Evolutionary conservation across 2,888 invertebrate species (phyloP).

Genomic region (Smittia sp.): DNA sequence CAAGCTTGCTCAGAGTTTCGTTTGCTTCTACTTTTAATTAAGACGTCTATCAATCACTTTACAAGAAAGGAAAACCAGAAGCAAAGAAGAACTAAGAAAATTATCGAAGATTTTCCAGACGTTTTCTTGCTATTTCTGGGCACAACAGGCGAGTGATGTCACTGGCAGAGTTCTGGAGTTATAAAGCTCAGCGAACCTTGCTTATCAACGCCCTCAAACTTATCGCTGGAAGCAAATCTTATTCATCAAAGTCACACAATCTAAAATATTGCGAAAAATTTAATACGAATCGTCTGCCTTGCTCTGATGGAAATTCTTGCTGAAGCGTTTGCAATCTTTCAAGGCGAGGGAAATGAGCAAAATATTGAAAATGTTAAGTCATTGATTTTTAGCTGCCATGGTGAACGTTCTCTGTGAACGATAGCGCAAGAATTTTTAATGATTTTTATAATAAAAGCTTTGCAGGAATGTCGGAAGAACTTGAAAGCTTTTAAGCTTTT

Average conservation of each 20-base stretch:
- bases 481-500: too few relatives aligned
- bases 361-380: constrained; percentile 32
- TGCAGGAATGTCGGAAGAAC: too few relatives aligned
- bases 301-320: background rate
- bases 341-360: background rate
- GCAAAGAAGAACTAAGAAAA: constrained; percentile 31
- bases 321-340: constrained; percentile 16
- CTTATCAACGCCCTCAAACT: background rate
- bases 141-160: background rate
- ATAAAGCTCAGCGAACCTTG: too few relatives aligned
- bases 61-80: background rate
- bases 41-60: constrained; percentile 41
- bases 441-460: too few relatives aligned
- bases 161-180: background rate
- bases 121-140: background rate
- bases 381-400: constrained; percentile 32
- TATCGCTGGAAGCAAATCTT: constrained; percentile 19
- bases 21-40: constrained; percentile 35
- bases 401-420: too few relatives aligned
- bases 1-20: background rate
- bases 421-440: too few relatives aligned
- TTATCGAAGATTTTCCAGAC: constrained; percentile 41
- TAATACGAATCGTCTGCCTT: background rate
- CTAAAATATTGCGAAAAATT: background rate
- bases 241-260: constrained; percentile 37